phyloP scores from a whole-genome alignment of 2,797 vertebrate genomes.

The Leucoraja ocellata region DNA sequence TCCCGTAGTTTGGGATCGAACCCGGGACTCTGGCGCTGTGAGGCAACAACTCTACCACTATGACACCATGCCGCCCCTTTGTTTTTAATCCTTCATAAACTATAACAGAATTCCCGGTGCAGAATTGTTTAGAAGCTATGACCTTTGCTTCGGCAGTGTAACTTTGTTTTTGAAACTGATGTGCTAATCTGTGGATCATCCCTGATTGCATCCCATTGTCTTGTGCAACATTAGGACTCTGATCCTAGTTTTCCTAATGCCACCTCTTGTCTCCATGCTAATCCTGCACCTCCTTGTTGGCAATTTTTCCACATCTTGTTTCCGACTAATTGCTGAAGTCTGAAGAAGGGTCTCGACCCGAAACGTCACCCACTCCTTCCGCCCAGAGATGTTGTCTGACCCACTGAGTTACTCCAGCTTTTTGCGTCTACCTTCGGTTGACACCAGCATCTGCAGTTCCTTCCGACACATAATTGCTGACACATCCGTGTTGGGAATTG shows the following conservation, averaged over 20 bases:
- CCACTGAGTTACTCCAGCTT: too few relatives aligned
- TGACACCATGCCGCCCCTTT: background rate
- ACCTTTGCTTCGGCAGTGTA: background rate
- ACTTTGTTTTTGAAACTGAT: background rate
- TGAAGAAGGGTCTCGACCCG: too few relatives aligned
- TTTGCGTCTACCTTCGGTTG: too few relatives aligned
- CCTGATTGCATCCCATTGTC: background rate
- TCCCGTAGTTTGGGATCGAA: too few relatives aligned
- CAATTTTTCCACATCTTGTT: background rate
- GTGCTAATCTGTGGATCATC: background rate
- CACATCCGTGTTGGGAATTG: background rate
- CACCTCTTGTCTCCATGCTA: background rate
- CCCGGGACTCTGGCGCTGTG: too few relatives aligned
- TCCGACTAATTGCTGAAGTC: background rate
- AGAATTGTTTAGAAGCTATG: background rate
- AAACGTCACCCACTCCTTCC: too few relatives aligned
- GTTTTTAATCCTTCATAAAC: background rate
- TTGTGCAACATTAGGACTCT: background rate
- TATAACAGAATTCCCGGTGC: background rate
- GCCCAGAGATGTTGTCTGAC: too few relatives aligned
- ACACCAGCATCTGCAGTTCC: too few relatives aligned
- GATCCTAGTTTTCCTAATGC: background rate
- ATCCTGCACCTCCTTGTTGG: background rate
- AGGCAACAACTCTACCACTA: too few relatives aligned
- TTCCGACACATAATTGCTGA: background rate